Conservation (phyloP, 2,113 vertebrate species). For the Salvelinus sp. region DNA sequence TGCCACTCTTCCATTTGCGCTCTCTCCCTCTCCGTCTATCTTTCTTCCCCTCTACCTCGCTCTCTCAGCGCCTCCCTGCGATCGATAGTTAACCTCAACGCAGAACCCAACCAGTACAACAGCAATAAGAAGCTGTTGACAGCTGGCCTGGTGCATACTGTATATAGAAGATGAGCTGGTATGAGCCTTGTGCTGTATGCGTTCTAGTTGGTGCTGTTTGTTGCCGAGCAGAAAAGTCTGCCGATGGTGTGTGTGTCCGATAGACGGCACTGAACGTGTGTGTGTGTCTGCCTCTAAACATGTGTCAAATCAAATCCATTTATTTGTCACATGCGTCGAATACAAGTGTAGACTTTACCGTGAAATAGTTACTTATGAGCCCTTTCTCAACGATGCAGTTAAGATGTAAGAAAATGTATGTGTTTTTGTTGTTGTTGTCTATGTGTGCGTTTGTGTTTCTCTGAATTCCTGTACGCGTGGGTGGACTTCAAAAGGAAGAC, state of each 20-base stretch:
- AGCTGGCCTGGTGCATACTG: neutral
- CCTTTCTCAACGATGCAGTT: no score
- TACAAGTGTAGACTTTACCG: no score
- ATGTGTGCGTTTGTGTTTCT: neutral
- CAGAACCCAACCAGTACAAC: neutral
- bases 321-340: no score
- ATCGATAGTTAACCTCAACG: neutral
- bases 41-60: neutral
- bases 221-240: neutral
- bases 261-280: neutral
- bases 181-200: neutral
- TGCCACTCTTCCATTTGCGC: conserved; percentile 4
- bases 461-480: no score
- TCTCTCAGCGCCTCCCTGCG: conserved; percentile 1
- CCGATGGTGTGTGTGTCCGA: neutral
- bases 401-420: neutral
- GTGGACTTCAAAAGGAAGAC: no score
- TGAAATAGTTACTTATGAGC: no score
- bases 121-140: conserved; percentile 12
- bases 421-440: conserved; percentile 2
- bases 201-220: neutral
- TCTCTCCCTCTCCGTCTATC: neutral
- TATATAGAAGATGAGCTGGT: no score
- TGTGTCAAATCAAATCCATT: no score
- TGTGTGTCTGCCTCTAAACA: neutral